phyloP scores from a whole-genome alignment of 2,888 invertebrate genomes.

The Pinctada fucata region DNA sequence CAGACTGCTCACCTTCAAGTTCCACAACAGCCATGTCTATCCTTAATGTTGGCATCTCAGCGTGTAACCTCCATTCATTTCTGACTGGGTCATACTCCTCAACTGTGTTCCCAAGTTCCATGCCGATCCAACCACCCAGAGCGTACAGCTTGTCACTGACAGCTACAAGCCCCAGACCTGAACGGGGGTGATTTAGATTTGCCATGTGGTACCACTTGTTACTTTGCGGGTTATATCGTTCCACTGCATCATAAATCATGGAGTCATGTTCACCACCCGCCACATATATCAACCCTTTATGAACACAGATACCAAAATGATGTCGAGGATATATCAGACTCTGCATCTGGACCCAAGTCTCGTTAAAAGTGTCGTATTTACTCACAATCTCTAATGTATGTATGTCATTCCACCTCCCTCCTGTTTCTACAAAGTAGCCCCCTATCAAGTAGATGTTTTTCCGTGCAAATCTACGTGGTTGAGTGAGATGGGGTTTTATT shows the following conservation, averaged over 20 bases:
- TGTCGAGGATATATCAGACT: slow-evolving; percentile 91
- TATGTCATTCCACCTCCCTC: slow-evolving; percentile 84
- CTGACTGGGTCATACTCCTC: slow-evolving; percentile 90
- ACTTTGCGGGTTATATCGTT: slow-evolving; percentile 71
- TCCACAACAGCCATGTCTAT: slow-evolving; percentile 95
- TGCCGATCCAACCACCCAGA: slow-evolving; percentile 95
- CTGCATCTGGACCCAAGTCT: slow-evolving; percentile 65
- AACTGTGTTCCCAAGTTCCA: slow-evolving; percentile 91
- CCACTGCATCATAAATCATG: slow-evolving; percentile 83
- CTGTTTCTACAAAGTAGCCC: slow-evolving; percentile 90
- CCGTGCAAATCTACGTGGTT: slow-evolving; percentile 90
- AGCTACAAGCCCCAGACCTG: slow-evolving; percentile 92
- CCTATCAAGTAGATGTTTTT: slow-evolving; percentile 93
- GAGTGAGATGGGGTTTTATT: slow-evolving; percentile 66
- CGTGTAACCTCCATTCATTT: slow-evolving; percentile 87
- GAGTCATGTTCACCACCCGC: slow-evolving; percentile 92
- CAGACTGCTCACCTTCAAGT: slow-evolving; percentile 82
- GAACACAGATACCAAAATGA: slow-evolving; percentile 89
- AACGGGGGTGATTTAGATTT: slow-evolving; percentile 79
- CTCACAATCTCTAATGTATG: slow-evolving; percentile 88
- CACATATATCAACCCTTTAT: slow-evolving; percentile 91
- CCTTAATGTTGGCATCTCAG: slow-evolving; percentile 88
- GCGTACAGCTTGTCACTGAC: slow-evolving; percentile 90
- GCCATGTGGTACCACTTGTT: slow-evolving; percentile 81
- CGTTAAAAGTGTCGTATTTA: slow-evolving; percentile 81